Conservation (phyloP, 64 coral and sea anemone genomes). For the Dendrophyllia cribrosa region DNA sequence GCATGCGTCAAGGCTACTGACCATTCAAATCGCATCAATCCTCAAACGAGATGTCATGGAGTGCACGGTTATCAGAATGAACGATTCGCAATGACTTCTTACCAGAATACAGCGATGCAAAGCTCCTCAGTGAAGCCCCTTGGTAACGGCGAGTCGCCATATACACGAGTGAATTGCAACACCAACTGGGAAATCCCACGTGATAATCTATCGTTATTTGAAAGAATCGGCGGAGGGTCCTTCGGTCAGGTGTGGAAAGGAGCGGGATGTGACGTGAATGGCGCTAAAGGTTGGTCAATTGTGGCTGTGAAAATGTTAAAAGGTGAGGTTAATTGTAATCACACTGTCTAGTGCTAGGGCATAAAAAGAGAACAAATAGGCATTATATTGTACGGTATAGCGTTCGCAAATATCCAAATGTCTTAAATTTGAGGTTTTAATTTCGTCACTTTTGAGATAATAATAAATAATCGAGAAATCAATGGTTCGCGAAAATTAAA, state of each 20-base stretch:
- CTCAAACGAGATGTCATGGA: background rate
- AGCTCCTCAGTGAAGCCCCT: background rate
- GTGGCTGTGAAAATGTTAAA: slow-evolving; percentile 45
- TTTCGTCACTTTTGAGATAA: no score
- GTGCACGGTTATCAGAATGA: background rate
- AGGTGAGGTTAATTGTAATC: background rate
- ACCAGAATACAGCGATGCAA: background rate
- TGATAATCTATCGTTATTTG: background rate
- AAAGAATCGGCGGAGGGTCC: slow-evolving; percentile 26
- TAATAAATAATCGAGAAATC: no score
- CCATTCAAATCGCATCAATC: background rate
- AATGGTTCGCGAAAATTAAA: no score
- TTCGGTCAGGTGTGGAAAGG: slow-evolving; percentile 35
- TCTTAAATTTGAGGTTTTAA: no score
- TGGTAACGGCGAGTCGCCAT: background rate
- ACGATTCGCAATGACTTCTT: background rate
- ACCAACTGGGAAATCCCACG: slow-evolving; percentile 4
- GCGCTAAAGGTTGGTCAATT: background rate
- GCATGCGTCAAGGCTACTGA: background rate
- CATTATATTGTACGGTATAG: no score
- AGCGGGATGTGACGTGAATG: background rate
- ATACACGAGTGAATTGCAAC: background rate
- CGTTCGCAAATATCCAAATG: no score
- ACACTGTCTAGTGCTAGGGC: no score
- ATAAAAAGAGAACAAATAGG: no score